Evolutionary conservation across 1,140 invertebrate genomes (phyloP).

Genomic region (Euglossa dilemma): DNA sequence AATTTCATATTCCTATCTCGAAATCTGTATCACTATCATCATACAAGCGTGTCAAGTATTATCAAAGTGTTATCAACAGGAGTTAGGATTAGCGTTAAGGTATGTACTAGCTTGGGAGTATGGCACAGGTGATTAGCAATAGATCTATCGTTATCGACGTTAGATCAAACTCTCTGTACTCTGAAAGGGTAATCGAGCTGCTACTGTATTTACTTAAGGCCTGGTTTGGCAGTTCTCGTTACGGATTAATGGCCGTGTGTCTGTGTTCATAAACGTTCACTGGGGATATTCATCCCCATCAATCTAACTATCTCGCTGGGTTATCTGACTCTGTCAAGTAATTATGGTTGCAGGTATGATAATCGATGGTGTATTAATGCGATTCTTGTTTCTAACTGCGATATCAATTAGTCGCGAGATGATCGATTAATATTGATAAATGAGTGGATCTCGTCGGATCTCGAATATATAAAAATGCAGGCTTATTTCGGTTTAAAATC

Average conservation of each 20-base stretch:
- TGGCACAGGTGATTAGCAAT: background rate
- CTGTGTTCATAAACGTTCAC: conserved; percentile 5
- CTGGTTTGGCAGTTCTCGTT: background rate
- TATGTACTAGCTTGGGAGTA: background rate
- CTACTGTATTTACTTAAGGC: background rate
- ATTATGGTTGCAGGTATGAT: background rate
- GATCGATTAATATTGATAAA: background rate
- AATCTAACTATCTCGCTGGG: conserved; percentile 6
- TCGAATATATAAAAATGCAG: no score
- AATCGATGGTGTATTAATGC: conserved; percentile 4
- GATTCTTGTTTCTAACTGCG: background rate
- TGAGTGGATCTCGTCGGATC: no score
- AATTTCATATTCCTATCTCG: no score
- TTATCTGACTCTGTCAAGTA: conserved; percentile 28
- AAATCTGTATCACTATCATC: no score
- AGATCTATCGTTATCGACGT: background rate
- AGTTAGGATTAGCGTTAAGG: background rate
- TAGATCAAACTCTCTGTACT: no score
- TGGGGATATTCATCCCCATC: background rate
- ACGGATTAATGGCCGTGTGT: background rate
- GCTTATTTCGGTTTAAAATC: no score
- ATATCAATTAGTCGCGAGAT: background rate
- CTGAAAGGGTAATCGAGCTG: background rate
- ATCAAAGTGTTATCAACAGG: no score
- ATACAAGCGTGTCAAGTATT: no score